Base-by-base conservation (phyloP, 2,797 vertebrate genomes). In the Corythornis leucogaster region DNA sequence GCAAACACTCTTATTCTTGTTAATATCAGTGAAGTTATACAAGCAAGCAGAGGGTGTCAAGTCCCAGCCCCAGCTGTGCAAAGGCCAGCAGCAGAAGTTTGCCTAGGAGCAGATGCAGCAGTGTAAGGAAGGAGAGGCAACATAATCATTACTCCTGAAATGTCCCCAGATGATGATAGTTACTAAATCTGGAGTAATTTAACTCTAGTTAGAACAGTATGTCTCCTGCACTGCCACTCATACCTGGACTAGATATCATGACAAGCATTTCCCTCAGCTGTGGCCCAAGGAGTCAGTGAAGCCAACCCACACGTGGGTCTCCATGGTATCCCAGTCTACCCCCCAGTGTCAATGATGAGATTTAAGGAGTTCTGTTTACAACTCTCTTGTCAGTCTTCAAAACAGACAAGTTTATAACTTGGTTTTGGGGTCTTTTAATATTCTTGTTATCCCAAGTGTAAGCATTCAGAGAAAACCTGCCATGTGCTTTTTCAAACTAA, bases 1-100 rank as follows among this genome's bases (percentile, higher is more conserved):
- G 66, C 88, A 94, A 92, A 85, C 79, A 73, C n/a, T 74, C 61
- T 61, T 86, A 73, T 88, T 90, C 75, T 87, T 93, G 88, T 92
- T 93, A 90, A 78, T 93, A 87, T 30, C 80, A 79, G 62, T 73
- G 79, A 75, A 92, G 66, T 92, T 94, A 66, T 88, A 92, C 88
- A 90, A 93, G 69, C 89, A 89, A 94, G 74, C 58, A 57, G 93
- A 83, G 84, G n/a, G 22, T 66, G 73, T 89, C 33, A 18, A 55
- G 76, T 94, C 94, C 79, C 90, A 87, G 84, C 35, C 51, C 76
- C 69, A 93, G 90, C 90, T 94, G 88, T 90, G 79, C 48, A 62
- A 33, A 14, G 35, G 40, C 64, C 51, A 78, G 75, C 71, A 82
- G 69, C 6, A 7, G 69, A 89, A 50, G 22, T 91, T 83, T 75